Evolutionary conservation across 2,113 vertebrate genomes (phyloP).

Genomic region (Thamnophis sirtalis): DNA sequence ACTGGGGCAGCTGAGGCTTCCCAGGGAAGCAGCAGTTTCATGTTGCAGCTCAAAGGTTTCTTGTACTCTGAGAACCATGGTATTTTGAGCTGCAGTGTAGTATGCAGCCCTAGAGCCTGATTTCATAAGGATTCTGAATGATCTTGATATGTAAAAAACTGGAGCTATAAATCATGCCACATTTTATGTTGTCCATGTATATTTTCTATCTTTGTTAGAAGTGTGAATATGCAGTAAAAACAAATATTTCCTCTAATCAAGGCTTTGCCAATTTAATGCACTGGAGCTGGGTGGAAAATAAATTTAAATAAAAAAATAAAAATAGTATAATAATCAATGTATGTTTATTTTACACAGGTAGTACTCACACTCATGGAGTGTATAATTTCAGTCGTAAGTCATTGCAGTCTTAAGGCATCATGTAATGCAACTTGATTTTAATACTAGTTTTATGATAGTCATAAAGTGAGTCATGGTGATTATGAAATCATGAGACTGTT

Average conservation of each 20-base stretch:
- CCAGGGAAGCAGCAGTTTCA: neutral
- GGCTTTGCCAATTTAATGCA: neutral
- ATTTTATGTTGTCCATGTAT: neutral
- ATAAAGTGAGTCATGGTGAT: no score
- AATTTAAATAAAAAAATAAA: neutral
- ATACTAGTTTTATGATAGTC: no score
- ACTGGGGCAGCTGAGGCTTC: no score
- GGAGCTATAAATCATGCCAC: neutral
- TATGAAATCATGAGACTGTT: no score
- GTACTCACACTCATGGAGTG: no score
- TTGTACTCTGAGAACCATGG: neutral
- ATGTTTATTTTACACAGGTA: neutral
- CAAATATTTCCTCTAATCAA: neutral
- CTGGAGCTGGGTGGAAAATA: neutral
- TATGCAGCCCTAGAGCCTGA: neutral
- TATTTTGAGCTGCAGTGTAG: neutral
- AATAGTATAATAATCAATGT: neutral
- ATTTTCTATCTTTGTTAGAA: neutral
- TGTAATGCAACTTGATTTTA: no score
- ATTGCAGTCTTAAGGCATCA: no score
- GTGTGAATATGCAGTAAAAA: neutral
- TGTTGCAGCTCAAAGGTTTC: neutral
- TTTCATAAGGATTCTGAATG: neutral
- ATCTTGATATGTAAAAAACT: neutral
- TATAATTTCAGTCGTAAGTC: no score